A percentile compares a stretch with the other conserved stretches of the same genome.
Conservation (phyloP, 2,113 vertebrate genomes). For the Zingel zingel region DNA sequence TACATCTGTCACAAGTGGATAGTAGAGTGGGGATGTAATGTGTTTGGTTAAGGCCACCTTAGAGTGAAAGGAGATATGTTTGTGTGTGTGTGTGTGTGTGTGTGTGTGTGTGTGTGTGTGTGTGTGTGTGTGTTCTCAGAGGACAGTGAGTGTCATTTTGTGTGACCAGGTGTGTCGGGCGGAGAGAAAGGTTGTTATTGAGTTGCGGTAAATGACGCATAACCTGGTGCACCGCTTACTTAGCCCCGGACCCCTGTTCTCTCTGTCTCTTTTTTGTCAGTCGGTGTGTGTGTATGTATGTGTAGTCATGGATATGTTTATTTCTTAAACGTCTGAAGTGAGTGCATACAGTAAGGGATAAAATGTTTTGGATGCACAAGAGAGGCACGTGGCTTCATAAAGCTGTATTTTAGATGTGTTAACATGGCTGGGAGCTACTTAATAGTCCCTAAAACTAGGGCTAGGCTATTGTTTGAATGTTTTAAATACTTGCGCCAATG, state of each 20-base stretch:
- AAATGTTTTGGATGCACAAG: neutral
- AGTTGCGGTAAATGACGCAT: slow-evolving; percentile 76
- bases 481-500: neutral
- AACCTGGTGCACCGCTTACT: slow-evolving; percentile 67
- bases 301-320: neutral
- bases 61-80: slow-evolving; percentile 67
- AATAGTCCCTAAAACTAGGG: neutral
- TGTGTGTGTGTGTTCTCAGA: slow-evolving; percentile 45
- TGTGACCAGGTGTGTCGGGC: slow-evolving; percentile 75
- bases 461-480: neutral
- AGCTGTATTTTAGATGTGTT: neutral
- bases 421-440: neutral
- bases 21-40: slow-evolving; percentile 76
- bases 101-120: slow-evolving; percentile 19
- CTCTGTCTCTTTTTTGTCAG: slow-evolving; percentile 28
- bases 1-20: slow-evolving; percentile 84
- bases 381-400: neutral
- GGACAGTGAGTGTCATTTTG: slow-evolving; percentile 72
- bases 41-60: slow-evolving; percentile 78
- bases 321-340: neutral
- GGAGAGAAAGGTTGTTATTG: slow-evolving; percentile 72
- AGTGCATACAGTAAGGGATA: neutral
- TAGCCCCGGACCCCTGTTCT: slow-evolving; percentile 50
- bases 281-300: slow-evolving; percentile 2
- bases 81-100: slow-evolving; percentile 38